phyloP scores from a whole-genome alignment of 2,113 vertebrate genomes.

The Opisthocomus hoazin region DNA sequence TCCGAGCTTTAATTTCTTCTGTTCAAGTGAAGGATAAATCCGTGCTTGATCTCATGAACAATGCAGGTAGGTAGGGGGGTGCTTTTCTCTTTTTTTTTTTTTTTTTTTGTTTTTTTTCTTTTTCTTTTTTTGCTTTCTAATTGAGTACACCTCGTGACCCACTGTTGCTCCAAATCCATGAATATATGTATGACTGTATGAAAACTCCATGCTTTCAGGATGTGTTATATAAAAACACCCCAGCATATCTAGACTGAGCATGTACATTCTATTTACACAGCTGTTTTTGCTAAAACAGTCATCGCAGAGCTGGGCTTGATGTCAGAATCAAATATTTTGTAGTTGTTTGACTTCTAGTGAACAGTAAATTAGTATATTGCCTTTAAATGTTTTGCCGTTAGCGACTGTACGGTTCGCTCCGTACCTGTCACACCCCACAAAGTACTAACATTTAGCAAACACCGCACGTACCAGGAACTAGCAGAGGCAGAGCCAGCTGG shows the following conservation, averaged over 20 bases:
- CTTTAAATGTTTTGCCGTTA: background rate
- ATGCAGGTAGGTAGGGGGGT: background rate
- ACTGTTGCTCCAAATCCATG: slow-evolving; percentile 19
- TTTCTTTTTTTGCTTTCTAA: background rate
- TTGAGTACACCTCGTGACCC: slow-evolving; percentile 3
- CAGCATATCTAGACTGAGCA: background rate
- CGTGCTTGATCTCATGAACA: slow-evolving; percentile 15
- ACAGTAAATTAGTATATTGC: background rate
- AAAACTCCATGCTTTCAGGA: slow-evolving; percentile 1
- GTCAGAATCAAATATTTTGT: slow-evolving; percentile 4
- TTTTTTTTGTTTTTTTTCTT: background rate
- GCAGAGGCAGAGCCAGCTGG: background rate
- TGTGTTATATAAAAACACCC: slow-evolving; percentile 26
- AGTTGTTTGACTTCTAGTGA: background rate
- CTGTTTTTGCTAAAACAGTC: slow-evolving; percentile 4
- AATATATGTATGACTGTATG: slow-evolving; percentile 29
- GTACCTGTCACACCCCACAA: slow-evolving; percentile 29
- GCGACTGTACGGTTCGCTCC: background rate
- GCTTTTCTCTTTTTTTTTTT: background rate
- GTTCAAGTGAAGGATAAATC: slow-evolving; percentile 23
- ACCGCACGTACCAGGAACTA: background rate
- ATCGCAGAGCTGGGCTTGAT: background rate
- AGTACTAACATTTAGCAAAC: slow-evolving; percentile 14
- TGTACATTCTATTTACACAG: background rate
- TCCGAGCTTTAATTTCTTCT: slow-evolving; percentile 15